These are phyloP conservation scores for Lymantria dispar DNA, from an alignment of 2,888 invertebrate species.

Conservation along the genomic window DNA sequence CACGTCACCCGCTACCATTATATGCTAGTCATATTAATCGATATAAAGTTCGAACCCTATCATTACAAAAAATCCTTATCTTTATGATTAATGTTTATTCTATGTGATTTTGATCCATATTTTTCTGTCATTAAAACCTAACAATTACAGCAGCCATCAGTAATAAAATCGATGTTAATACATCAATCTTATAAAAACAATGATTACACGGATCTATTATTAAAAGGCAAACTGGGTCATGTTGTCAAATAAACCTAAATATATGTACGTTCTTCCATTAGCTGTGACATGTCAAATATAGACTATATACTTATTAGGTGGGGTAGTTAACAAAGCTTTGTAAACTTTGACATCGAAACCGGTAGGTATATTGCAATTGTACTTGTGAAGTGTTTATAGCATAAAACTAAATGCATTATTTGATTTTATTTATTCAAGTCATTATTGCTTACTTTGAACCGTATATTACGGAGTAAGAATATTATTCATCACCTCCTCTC, in stretches of 20 bases:
- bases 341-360: conserved; percentile 57
- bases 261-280: conserved; percentile 60
- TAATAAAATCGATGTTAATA: not conserved
- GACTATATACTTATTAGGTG: conserved; percentile 34
- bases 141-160: not conserved
- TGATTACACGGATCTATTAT: conserved; percentile 39
- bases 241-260: conserved; percentile 44
- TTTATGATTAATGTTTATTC: not conserved
- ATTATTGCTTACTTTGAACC: too few species aligned
- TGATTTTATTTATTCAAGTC: too few species aligned
- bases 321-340: conserved; percentile 43
- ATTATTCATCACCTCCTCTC: too few species aligned
- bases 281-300: conserved; percentile 57
- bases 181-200: conserved; percentile 15
- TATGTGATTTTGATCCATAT: not conserved
- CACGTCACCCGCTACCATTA: not conserved
- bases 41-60: not conserved
- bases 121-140: not conserved
- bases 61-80: not conserved
- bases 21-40: not conserved
- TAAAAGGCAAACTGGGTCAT: conserved; percentile 54
- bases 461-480: too few species aligned
- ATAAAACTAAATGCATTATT: too few species aligned
- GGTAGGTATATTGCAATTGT: conserved; percentile 33
- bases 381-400: not conserved